Percentiles rank a stretch among this genome's conserved stretches.
Conservation (phyloP, 2,797 vertebrate genomes). For the Gymnodraco acuticeps region DNA sequence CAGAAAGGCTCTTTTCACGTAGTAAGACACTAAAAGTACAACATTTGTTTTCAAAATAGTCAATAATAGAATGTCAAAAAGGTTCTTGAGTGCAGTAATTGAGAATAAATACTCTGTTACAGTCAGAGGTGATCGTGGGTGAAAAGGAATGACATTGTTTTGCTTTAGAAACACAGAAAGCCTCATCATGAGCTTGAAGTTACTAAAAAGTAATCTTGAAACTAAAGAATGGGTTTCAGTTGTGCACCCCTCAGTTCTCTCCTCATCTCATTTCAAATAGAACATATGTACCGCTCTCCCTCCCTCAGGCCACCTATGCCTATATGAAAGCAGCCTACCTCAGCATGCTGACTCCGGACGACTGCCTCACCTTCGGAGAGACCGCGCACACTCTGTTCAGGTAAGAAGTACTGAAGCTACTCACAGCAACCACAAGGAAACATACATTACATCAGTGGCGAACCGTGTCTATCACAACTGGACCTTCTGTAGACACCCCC, state of each 20-base stretch:
- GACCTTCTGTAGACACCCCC: no score
- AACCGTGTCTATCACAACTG: no score
- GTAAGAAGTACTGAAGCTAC: conserved; percentile 76
- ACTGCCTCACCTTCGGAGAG: conserved; percentile 93
- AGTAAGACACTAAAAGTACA: no score
- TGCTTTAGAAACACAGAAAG: neutral
- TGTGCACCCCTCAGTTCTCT: neutral
- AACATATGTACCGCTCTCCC: conserved; percentile 51
- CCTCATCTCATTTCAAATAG: conserved; percentile 28
- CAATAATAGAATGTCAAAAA: no score
- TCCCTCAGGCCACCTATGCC: conserved; percentile 91
- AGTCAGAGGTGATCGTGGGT: neutral
- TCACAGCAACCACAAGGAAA: conserved; percentile 24
- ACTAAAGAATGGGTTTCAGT: neutral
- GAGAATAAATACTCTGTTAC: no score
- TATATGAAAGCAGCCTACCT: conserved; percentile 99
- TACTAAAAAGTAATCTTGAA: neutral
- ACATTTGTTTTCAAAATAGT: no score
- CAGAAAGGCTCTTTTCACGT: no score
- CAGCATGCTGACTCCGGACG: conserved; percentile 94
- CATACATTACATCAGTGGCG: conserved; percentile 12
- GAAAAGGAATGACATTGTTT: neutral
- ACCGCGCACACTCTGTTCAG: conserved; percentile 92
- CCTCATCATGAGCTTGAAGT: neutral
- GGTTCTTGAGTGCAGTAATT: no score